Percentiles rank a stretch among this genome's conserved stretches.
Evolutionary conservation across 2,113 vertebrate genomes (phyloP).

Genomic region (Grammomys surdaster): DNA sequence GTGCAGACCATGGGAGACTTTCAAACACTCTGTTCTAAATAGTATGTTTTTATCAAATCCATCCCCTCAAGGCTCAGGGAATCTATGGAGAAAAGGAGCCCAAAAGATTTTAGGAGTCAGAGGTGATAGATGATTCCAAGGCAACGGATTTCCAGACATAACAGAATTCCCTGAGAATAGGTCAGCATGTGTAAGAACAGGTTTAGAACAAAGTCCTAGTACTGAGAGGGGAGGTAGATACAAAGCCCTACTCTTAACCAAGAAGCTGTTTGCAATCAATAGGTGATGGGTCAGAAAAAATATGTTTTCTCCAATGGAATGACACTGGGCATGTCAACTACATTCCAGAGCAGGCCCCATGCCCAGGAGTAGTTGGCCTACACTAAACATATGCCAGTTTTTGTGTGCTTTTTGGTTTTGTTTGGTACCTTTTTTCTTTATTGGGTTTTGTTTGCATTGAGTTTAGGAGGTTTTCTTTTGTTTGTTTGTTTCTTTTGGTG

Average conservation of each 20-base stretch:
- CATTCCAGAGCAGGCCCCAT: not conserved
- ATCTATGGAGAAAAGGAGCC: not conserved
- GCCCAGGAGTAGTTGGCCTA: not conserved
- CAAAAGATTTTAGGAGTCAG: not conserved
- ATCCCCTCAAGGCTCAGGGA: not conserved
- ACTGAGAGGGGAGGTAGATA: not conserved
- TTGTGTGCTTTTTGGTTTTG: not conserved
- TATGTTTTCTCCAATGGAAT: not conserved
- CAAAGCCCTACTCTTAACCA: not conserved
- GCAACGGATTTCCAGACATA: not conserved
- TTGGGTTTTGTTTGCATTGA: not conserved
- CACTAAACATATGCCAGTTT: not conserved
- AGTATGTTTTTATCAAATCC: not conserved
- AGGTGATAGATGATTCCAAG: not conserved
- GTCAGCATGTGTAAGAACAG: not conserved
- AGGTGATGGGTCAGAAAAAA: not conserved
- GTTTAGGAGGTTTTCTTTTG: not conserved
- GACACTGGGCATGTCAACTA: not conserved
- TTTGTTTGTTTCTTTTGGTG: not conserved
- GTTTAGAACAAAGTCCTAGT: not conserved
- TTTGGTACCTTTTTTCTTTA: not conserved
- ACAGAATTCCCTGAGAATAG: not conserved
- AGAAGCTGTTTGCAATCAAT: not conserved
- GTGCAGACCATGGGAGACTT: not conserved
- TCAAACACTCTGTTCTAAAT: not conserved